phyloP scores from a whole-genome alignment of 2,888 invertebrate genomes.

The Drosophila helvetica region DNA sequence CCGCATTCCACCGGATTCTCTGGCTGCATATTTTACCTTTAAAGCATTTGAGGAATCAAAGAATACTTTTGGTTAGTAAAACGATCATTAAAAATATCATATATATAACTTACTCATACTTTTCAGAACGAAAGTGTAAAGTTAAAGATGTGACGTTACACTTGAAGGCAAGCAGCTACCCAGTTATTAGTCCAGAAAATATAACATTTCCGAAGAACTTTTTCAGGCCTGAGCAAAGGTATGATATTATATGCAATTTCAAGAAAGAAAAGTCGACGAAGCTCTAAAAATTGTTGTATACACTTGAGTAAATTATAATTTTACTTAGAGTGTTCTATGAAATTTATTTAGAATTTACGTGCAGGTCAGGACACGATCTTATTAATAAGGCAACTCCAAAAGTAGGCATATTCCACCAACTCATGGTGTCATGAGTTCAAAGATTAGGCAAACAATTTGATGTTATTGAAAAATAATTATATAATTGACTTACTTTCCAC shows the following conservation, averaged over 20 bases:
- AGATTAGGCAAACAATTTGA: too few species aligned
- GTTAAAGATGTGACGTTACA: slow-evolving; percentile 88
- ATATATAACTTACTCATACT: neutral
- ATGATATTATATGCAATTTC: slow-evolving; percentile 9
- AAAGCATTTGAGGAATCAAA: slow-evolving; percentile 84
- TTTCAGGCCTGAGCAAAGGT: slow-evolving; percentile 84
- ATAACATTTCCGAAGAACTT: slow-evolving; percentile 90
- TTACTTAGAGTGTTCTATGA: too few species aligned
- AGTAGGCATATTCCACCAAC: too few species aligned
- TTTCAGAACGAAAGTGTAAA: slow-evolving; percentile 86
- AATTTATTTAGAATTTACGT: too few species aligned
- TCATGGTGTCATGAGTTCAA: too few species aligned
- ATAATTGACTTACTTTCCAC: too few species aligned
- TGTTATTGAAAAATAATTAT: too few species aligned
- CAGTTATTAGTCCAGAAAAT: slow-evolving; percentile 92
- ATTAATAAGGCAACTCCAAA: too few species aligned
- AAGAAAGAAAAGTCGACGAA: too few species aligned
- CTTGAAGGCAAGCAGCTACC: slow-evolving; percentile 92
- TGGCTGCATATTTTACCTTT: slow-evolving; percentile 84
- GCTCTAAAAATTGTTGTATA: too few species aligned
- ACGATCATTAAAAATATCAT: neutral
- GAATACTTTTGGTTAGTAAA: slow-evolving; percentile 83
- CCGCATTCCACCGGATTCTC: slow-evolving; percentile 85
- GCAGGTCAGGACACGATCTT: too few species aligned
- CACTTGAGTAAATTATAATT: too few species aligned